Evolutionary conservation across 2,113 vertebrate species (phyloP), one percentile per base, ranked within the genome.

Genomic region (Rhizomys pruinosus): DNA sequence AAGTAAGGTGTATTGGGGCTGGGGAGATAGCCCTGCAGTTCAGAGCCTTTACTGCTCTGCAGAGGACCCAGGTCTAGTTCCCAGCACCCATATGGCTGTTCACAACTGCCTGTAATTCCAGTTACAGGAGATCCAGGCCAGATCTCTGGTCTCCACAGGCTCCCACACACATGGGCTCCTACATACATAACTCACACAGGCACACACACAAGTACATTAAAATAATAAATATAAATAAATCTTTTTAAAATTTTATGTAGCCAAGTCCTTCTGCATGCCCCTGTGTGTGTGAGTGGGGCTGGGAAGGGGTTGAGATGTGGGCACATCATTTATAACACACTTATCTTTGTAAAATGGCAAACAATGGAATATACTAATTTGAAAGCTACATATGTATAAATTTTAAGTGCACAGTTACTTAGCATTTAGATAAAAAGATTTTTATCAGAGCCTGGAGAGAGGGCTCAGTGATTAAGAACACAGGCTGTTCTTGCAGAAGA

Each of bases 401-500:
- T 72, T 81, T 44, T 72, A n/a, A 80, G 64, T 1, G 25, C 84
- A 15, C 17, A 64, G 63, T 85, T 73, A 25, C 85, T 79, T 61
- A 76, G 77, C 63, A 74, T 92, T 55, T 69, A 73, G n/a, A 82
- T 82, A 47, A 74, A 76, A 37, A 71, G 68, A 63, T 85, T 84
- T 88, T 55, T 76, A 57, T 72, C 17, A 71, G 47, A 52, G 74
- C 68, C 16, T 66, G 32, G 73, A 84, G 6, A 52, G 47, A 52
- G 6, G 47, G 47, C 47, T 52, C 11, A 52, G 47, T 52, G 47
- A 11, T 7, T 52, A 52, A 52, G 47, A 52, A 52, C 47, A 52
- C 47, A 7, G 47, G 47, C 47, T 52, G 47, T 52, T 52, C 47
- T 52, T 52, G 11, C 47, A 52, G 47, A 52, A 11, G 47, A 52